phyloP scores from a whole-genome alignment of 1,140 invertebrate species.

The Drosophila melanica region DNA sequence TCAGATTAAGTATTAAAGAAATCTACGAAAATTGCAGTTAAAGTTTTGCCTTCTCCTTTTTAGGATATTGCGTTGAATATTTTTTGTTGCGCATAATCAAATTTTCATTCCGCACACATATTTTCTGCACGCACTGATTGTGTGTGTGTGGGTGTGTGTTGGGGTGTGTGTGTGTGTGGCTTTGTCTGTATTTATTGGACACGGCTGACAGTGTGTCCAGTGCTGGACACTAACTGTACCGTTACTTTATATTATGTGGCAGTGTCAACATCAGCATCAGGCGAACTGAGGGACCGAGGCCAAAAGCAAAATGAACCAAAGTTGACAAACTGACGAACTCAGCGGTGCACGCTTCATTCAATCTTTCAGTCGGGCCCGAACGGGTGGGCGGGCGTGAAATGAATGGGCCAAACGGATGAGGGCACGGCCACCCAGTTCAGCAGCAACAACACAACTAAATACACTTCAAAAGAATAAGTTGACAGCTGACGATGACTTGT shows the following conservation, averaged over 20 bases:
- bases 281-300: not conserved
- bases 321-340: constrained; percentile 58
- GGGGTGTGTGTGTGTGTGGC: constrained; percentile 18
- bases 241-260: constrained; percentile 78
- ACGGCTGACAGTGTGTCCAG: constrained; percentile 72
- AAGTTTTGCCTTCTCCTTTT: not conserved
- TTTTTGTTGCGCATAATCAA: constrained; percentile 7
- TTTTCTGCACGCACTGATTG: not conserved
- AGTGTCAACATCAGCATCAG: constrained; percentile 78
- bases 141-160: constrained; percentile 9
- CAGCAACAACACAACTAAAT: constrained; percentile 71
- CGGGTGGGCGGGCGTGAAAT: not conserved
- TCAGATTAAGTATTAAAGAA: too few species aligned
- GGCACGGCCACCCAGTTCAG: constrained; percentile 28
- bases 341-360: constrained; percentile 64
- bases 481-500: constrained; percentile 84
- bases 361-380: constrained; percentile 66
- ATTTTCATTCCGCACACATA: not conserved
- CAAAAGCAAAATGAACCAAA: constrained; percentile 43
- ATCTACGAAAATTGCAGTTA: not conserved
- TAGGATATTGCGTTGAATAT: not conserved
- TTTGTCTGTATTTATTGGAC: constrained; percentile 70
- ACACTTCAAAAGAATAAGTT: constrained; percentile 84
- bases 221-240: constrained; percentile 68
- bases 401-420: constrained; percentile 51